A percentile compares a stretch with the other conserved stretches of the same genome.
Evolutionary conservation across 2,888 invertebrate species (phyloP).

Genomic region (Drosophila cyrtoloma): DNA sequence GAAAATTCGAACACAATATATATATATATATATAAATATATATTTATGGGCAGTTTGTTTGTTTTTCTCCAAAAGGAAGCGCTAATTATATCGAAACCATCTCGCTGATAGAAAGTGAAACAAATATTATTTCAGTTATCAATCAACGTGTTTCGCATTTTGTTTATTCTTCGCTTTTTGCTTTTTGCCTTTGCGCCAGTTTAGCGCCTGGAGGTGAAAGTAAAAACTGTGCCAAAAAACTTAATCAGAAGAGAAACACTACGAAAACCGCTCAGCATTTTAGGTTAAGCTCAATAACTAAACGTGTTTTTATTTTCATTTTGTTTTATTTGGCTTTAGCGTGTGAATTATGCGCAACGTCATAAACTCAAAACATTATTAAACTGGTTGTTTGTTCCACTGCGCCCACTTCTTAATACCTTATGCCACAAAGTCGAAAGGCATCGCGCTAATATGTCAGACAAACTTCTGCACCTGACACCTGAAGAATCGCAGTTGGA

Average conservation of each 20-base stretch:
- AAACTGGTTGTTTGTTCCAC: conserved; percentile 61
- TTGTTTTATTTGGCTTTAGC: conserved; percentile 9
- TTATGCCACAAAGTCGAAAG: neutral
- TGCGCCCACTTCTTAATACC: conserved; percentile 18
- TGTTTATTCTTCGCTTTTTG: conserved; percentile 5
- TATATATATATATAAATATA: conserved; percentile 20
- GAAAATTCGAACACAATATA: conserved; percentile 45
- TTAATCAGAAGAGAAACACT: conserved; percentile 37
- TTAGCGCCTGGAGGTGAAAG: conserved; percentile 60
- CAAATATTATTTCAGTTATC: conserved; percentile 51
- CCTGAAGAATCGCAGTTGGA: neutral
- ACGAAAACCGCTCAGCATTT: conserved; percentile 48
- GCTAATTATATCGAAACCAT: conserved; percentile 65
- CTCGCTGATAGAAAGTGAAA: conserved; percentile 65
- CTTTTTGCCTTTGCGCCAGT: conserved; percentile 19
- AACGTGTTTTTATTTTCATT: conserved; percentile 57
- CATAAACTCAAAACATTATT: conserved; percentile 46
- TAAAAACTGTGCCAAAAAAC: conserved; percentile 64
- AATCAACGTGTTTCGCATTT: conserved; percentile 42
- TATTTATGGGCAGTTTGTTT: conserved; percentile 36
- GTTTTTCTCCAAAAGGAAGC: conserved; percentile 66
- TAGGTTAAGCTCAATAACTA: conserved; percentile 75
- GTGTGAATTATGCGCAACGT: conserved; percentile 63
- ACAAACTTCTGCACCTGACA: conserved; percentile 58
- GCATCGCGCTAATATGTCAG: conserved; percentile 49